A percentile compares a stretch with the other conserved stretches of the same genome.
phyloP scores from a whole-genome alignment of 2,797 vertebrate species.

The Pangasius larnaudii region DNA sequence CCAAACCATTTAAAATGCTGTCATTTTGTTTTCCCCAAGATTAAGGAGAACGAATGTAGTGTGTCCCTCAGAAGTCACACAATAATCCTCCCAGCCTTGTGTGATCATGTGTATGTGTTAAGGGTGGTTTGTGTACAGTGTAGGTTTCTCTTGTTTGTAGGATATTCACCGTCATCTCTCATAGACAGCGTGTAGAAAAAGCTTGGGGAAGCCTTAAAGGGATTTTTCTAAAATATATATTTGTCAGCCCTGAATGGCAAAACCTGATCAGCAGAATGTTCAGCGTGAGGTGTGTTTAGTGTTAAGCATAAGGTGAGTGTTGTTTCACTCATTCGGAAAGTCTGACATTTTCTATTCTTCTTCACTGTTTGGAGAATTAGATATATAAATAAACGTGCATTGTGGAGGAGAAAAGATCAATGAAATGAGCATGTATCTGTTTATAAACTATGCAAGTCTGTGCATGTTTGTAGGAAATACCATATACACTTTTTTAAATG shows the following conservation, averaged over 20 bases:
- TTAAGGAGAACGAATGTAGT: neutral
- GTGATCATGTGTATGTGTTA: neutral
- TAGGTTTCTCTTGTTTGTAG: neutral
- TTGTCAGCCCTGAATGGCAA: neutral
- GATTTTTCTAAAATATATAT: neutral
- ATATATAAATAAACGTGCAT: neutral
- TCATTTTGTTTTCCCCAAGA: no score
- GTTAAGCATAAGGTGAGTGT: neutral
- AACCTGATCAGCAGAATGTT: neutral
- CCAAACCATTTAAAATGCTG: neutral
- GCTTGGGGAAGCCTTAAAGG: neutral
- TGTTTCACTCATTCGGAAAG: neutral
- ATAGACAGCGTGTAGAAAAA: neutral
- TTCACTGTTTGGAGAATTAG: neutral
- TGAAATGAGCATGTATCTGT: neutral
- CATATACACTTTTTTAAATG: neutral
- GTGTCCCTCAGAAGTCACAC: neutral
- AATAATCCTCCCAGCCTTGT: neutral
- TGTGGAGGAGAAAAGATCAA: neutral
- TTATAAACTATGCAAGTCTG: neutral
- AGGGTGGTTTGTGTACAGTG: neutral
- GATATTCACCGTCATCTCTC: neutral
- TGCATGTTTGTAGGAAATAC: neutral
- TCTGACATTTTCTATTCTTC: neutral
- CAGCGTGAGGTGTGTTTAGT: neutral